Base-by-base conservation (phyloP, 2,113 vertebrate species). In the Bettongia penicillata region DNA sequence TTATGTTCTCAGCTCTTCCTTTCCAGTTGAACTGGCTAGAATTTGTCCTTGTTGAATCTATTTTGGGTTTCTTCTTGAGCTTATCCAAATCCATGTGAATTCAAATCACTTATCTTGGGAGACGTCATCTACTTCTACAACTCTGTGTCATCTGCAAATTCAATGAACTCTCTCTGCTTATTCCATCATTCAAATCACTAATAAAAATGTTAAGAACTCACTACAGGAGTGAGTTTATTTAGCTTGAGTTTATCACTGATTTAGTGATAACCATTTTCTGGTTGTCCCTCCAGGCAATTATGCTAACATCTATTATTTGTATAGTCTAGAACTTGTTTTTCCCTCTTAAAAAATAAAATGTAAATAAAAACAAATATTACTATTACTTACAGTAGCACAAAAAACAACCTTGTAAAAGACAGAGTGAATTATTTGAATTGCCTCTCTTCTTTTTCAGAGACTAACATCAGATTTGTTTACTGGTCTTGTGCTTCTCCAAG, bases 241-340 rank as follows among this genome's bases (percentile, higher is more conserved):
- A 25, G 77, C 19, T 91, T 90, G 0, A 91, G 11, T 1, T 31
- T 93, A 28, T 91, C 89, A 51, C 2, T 9, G 8, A 93, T 90
- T 89, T 25, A 19, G 37, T n/a, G 68, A 53, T 93, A 92, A 93
- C 90, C 91, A 91, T 92, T 95, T 10, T 53, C 8, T 68, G 68
- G 1, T 2, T 50, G 26, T 51, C 3, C 3, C 3, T 89, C 94
- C 57, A 57, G 93, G 53, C 23, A 43, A 84, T 43, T 43, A 8
- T 84, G n/a, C 0, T 84, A 23, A 43, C 1, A 43, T 43, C 16
- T 84, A 43, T 8, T 84, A 22, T 84, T 84, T 84, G 6, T 84
- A 23, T 43, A 84, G 1, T 43, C 6, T 43, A 84, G 1, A 43
- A 84, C n/a, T 22, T 43, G 37, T n/a, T 43, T 84, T 43, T 7